Conservation (phyloP, 2,797 vertebrate species). For the Spondyliosoma cantharus region DNA sequence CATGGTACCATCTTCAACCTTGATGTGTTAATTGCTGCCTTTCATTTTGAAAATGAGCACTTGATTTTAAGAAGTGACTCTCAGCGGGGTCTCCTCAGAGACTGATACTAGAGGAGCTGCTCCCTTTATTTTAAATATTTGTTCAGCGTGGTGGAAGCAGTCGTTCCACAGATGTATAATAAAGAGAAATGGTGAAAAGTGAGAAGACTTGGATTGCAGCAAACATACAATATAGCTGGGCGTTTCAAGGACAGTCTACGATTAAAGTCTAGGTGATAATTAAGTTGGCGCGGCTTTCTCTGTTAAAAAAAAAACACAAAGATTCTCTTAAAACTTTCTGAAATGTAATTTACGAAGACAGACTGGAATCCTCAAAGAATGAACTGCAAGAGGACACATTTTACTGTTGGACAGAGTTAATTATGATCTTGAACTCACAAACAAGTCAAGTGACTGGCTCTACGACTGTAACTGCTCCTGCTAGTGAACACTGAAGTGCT, state of each 20-base stretch:
- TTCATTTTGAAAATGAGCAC: slow-evolving; percentile 60
- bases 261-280: slow-evolving; percentile 56
- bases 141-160: not conserved
- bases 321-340: slow-evolving; percentile 52
- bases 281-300: slow-evolving; percentile 61
- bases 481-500: slow-evolving; percentile 37
- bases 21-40: slow-evolving; percentile 72
- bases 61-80: slow-evolving; percentile 46
- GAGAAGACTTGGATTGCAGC: slow-evolving; percentile 14
- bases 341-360: slow-evolving; percentile 68
- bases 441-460: slow-evolving; percentile 63
- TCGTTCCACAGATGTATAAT: slow-evolving; percentile 24
- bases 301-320: slow-evolving; percentile 29
- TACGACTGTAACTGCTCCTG: slow-evolving; percentile 25
- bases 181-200: slow-evolving; percentile 12
- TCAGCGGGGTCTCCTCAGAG: slow-evolving; percentile 28
- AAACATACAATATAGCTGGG: slow-evolving; percentile 30
- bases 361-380: slow-evolving; percentile 51
- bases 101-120: slow-evolving; percentile 10
- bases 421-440: slow-evolving; percentile 69
- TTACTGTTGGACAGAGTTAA: slow-evolving; percentile 62
- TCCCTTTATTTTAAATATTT: slow-evolving; percentile 28
- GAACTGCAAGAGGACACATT: slow-evolving; percentile 45
- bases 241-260: slow-evolving; percentile 50
- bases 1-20: slow-evolving; percentile 54